A percentile compares a stretch with the other conserved stretches of the same genome.
Evolutionary conservation across 2,888 invertebrate species (phyloP).

Genomic region (Cremastinae sp.): DNA sequence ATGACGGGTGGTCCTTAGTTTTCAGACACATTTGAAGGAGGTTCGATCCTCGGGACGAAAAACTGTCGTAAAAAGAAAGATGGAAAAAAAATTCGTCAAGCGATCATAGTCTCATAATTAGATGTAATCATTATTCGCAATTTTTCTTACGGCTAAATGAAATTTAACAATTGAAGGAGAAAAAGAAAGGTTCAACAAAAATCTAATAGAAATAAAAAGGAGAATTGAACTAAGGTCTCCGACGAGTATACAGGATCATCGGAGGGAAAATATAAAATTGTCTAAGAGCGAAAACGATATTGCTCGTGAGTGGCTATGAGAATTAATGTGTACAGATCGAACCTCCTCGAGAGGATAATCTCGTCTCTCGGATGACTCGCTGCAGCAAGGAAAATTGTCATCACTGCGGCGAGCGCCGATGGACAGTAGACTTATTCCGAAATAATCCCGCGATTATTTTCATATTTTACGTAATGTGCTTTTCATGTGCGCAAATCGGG

Average conservation of each 20-base stretch:
- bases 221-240: too few species aligned
- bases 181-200: too few species aligned
- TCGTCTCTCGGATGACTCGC: slow-evolving; percentile 44
- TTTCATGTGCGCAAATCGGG: slow-evolving; percentile 9
- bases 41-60: slow-evolving; percentile 5
- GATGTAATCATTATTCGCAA: neutral
- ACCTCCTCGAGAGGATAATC: slow-evolving; percentile 6
- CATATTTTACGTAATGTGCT: slow-evolving; percentile 28
- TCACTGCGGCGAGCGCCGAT: slow-evolving; percentile 53
- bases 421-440: slow-evolving; percentile 32
- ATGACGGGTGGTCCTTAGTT: slow-evolving; percentile 61
- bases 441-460: neutral
- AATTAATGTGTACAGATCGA: slow-evolving; percentile 5
- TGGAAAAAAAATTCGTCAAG: neutral
- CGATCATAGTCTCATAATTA: neutral
- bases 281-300: neutral
- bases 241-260: too few species aligned
- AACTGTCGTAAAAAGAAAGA: neutral
- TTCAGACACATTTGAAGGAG: slow-evolving; percentile 44
- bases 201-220: too few species aligned
- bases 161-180: too few species aligned
- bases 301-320: too few species aligned
- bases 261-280: neutral
- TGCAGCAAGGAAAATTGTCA: slow-evolving; percentile 51
- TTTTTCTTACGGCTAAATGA: slow-evolving; percentile 5